These are phyloP conservation scores for Nemoura dubitans DNA, from an alignment of 2,888 invertebrate genomes.

Conservation along the genomic window DNA sequence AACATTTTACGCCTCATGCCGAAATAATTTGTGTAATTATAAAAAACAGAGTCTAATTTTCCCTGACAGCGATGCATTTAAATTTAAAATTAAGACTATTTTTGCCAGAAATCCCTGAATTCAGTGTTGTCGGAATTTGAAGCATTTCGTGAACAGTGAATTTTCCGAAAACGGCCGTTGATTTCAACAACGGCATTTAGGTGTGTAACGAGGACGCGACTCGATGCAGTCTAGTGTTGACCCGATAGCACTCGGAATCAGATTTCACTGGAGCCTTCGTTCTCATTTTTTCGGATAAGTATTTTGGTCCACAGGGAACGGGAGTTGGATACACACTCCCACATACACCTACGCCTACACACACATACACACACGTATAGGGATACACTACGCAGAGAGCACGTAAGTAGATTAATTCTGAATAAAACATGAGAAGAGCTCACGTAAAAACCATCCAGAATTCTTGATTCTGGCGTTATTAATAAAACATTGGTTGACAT, in stretches of 20 bases:
- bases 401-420: constrained; percentile 24
- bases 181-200: no score
- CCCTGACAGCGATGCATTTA: no score
- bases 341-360: no score
- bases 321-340: background rate
- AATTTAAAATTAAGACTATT: no score
- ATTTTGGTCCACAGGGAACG: background rate
- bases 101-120: no score
- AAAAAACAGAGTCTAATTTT: no score
- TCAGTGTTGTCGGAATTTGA: no score
- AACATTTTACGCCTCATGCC: no score
- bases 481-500: constrained; percentile 31
- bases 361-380: background rate
- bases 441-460: constrained; percentile 22
- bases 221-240: background rate
- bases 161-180: no score
- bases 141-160: no score
- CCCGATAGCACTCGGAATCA: background rate
- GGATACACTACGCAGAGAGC: background rate
- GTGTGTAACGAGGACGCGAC: no score
- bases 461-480: background rate
- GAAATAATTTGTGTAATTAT: no score
- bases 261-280: background rate
- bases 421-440: constrained; percentile 26
- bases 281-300: background rate